phyloP scores from a whole-genome alignment of 2,888 invertebrate species.

The Osedax frankpressi region DNA sequence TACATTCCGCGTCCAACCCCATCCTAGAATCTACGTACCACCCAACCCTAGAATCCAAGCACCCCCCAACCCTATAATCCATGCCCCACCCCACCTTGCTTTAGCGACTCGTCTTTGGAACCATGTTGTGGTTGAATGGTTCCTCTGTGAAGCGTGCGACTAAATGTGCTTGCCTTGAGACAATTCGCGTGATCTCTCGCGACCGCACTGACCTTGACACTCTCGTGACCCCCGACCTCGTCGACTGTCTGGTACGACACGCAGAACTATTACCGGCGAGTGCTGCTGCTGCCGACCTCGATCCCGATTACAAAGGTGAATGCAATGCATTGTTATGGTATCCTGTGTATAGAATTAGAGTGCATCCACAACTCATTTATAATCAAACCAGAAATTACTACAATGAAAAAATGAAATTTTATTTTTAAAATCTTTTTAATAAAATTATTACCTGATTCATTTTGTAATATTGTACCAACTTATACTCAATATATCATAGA shows the following conservation, averaged over 20 bases:
- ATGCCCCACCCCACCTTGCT: not conserved
- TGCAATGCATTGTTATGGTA: too few relatives aligned
- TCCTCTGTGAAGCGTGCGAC: constrained; percentile 23
- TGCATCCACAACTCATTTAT: not conserved
- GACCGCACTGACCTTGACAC: constrained; percentile 38
- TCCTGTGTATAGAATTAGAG: too few relatives aligned
- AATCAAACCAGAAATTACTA: too few relatives aligned
- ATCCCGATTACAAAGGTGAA: not conserved
- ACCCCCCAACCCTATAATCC: not conserved
- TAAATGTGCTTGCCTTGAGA: constrained; percentile 33
- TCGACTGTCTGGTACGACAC: constrained; percentile 34
- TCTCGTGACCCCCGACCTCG: constrained; percentile 32
- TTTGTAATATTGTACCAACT: too few relatives aligned
- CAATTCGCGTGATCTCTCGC: constrained; percentile 38
- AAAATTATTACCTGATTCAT: too few relatives aligned
- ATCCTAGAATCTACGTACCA: not conserved
- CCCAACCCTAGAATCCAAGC: not conserved
- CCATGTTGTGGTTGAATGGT: constrained; percentile 18
- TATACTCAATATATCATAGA: too few relatives aligned
- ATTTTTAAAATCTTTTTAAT: too few relatives aligned
- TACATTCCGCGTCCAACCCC: too few relatives aligned
- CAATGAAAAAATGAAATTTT: too few relatives aligned
- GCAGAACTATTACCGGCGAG: constrained; percentile 30
- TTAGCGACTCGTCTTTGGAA: constrained; percentile 23
- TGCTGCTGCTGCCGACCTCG: not conserved